A percentile compares a stretch with the other conserved stretches of the same genome.
Conservation (phyloP, 2,797 vertebrate genomes). For the Sebastes iracundus region DNA sequence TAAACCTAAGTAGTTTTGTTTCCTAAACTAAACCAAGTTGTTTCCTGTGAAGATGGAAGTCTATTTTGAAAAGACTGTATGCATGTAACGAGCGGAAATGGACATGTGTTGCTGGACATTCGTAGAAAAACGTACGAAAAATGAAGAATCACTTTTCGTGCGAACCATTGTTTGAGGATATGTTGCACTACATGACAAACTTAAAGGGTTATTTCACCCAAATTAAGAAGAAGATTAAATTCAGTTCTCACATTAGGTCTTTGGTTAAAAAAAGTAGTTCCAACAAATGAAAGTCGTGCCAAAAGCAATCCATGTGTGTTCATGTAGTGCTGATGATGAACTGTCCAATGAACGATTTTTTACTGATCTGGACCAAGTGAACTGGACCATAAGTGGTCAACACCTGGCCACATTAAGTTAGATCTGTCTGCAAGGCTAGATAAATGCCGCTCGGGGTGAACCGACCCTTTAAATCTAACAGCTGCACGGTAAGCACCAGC, state of each 20-base stretch:
- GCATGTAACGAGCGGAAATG: too few relatives aligned
- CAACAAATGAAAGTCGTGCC: neutral
- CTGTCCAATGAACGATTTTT: neutral
- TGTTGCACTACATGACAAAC: neutral
- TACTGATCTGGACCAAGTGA: neutral
- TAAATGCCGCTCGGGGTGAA: neutral
- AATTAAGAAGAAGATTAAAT: neutral
- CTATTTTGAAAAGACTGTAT: too few relatives aligned
- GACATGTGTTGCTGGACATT: too few relatives aligned
- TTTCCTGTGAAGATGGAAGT: too few relatives aligned
- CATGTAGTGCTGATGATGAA: neutral
- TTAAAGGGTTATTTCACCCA: neutral
- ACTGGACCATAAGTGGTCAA: neutral
- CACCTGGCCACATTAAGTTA: neutral
- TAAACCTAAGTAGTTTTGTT: too few relatives aligned
- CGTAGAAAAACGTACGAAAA: fast-evolving
- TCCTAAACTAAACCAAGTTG: too few relatives aligned
- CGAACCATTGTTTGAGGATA: too few relatives aligned
- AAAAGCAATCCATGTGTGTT: neutral
- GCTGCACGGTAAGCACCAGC: neutral
- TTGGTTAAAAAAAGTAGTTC: neutral
- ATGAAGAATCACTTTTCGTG: too few relatives aligned
- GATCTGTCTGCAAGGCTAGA: neutral
- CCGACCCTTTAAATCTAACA: neutral
- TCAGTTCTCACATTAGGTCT: neutral